Evolutionary conservation across 2,113 vertebrate genomes (phyloP).

Genomic region (Campylomormyrus numenius): DNA sequence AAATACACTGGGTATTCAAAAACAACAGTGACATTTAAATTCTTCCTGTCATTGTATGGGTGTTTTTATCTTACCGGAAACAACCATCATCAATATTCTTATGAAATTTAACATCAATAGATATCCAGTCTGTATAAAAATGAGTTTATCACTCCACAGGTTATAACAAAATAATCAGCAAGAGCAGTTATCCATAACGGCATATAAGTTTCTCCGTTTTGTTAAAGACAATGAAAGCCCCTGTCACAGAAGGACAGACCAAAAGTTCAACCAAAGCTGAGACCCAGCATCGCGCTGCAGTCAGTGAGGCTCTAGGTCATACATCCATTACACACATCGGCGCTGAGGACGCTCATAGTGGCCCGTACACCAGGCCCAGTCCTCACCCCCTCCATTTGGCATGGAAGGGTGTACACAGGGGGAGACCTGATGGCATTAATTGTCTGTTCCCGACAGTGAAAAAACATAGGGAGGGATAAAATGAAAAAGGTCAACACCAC

Average conservation of each 20-base stretch:
- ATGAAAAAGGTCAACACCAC: conserved; percentile 12
- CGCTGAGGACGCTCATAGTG: background rate
- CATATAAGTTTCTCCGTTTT: conserved; percentile 2
- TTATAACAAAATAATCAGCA: background rate
- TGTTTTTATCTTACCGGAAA: background rate
- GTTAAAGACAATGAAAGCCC: conserved; percentile 10
- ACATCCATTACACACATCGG: conserved; percentile 4
- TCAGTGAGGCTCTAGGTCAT: conserved; percentile 9
- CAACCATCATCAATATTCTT: background rate
- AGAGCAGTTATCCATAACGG: background rate
- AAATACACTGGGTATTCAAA: background rate
- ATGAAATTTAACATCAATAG: background rate
- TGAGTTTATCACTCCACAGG: background rate
- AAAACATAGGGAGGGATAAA: background rate
- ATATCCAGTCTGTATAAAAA: background rate
- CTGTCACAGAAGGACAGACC: background rate
- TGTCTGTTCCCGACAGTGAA: background rate
- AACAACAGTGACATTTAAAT: background rate
- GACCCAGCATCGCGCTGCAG: background rate
- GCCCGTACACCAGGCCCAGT: too few relatives aligned
- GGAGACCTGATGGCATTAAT: background rate
- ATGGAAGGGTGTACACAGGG: background rate
- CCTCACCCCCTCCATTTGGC: background rate
- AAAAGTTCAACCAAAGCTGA: background rate
- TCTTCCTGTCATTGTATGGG: background rate